phyloP scores from a whole-genome alignment of 2,113 vertebrate species.

The Sminthopsis crassicaudata region DNA sequence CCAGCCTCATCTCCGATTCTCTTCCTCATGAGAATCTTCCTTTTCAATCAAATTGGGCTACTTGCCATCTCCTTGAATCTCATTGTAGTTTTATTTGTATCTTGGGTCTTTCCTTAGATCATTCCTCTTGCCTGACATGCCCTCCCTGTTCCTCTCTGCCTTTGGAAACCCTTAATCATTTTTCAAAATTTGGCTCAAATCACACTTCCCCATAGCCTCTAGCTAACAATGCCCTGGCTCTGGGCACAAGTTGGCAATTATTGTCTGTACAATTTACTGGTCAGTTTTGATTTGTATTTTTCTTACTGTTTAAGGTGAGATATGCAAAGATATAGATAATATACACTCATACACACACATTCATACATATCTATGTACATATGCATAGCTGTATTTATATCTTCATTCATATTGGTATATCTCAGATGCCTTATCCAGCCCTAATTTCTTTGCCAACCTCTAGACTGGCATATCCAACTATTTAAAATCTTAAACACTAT shows the following conservation, averaged over 20 bases:
- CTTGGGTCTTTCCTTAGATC: background rate
- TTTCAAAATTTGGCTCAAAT: background rate
- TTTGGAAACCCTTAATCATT: background rate
- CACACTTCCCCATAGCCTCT: background rate
- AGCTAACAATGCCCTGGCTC: background rate
- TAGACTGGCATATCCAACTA: background rate
- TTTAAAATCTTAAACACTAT: background rate
- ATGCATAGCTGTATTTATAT: too few relatives aligned
- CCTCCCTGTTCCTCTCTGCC: background rate
- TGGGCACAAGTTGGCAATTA: too few relatives aligned
- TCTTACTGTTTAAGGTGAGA: too few relatives aligned
- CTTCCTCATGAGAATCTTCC: constrained; percentile 18
- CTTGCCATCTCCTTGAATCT: background rate
- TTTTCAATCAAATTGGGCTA: constrained; percentile 21
- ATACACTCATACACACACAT: too few relatives aligned
- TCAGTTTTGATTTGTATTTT: too few relatives aligned
- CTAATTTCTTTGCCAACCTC: background rate
- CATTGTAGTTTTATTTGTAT: constrained; percentile 11
- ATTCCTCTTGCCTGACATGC: too few relatives aligned
- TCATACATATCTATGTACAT: too few relatives aligned
- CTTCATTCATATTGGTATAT: too few relatives aligned
- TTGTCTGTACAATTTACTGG: too few relatives aligned
- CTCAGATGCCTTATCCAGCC: too few relatives aligned
- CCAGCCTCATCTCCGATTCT: background rate
- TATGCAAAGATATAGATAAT: too few relatives aligned